Evolutionary conservation across 2,888 invertebrate genomes (phyloP), one percentile per base, ranked within the genome.

Genomic region (Hirtodrosophila histrioides): DNA sequence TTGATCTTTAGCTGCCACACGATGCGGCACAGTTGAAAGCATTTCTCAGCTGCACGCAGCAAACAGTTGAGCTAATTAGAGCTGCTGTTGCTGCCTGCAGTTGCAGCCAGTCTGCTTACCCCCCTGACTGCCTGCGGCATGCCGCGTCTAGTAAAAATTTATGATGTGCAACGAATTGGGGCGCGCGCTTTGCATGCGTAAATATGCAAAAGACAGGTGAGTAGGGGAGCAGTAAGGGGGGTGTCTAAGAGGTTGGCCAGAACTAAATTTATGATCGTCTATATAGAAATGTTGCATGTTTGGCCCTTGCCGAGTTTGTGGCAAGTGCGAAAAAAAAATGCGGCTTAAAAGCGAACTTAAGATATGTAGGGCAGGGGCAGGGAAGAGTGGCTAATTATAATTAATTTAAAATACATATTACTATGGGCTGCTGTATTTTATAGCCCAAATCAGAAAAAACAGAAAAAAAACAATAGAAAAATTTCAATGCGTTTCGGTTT

Each of bases 91-190:
- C 33, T 39, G 12, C 7, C 45, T 69, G 56, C 37, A 44, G 60
- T 48, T 49, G 39, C 73, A 37, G 12, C 9, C 43, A 7, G 9
- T 1, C 29, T 23, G 31, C 1, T 24, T n/a, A 8, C 37, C 6
- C 11, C 6, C 17, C 33, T 9, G 23, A 4, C 27, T 1, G 3
- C n/a, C 17, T n/a, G n/a, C n/a, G n/a, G 11, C 31, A 39, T 35
- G 11, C 53, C 39, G 37, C 33, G 53, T 46, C 64, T 79, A 75
- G 61, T 69, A 86, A 84, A 85, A 88, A 81, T 84, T 84, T 88
- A 84, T 84, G 88, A 84, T 78, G 88, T 84, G 88, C 84, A 84
- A 85, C 84, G 88, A 87, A 85, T 75, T 69, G 65, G 43, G 77
- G 71, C 71, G 71, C 61, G 80, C 76, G 74, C 58, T 78, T 79